Conservation (phyloP, 1,140 invertebrate genomes). For the Zaprionus africanus region DNA sequence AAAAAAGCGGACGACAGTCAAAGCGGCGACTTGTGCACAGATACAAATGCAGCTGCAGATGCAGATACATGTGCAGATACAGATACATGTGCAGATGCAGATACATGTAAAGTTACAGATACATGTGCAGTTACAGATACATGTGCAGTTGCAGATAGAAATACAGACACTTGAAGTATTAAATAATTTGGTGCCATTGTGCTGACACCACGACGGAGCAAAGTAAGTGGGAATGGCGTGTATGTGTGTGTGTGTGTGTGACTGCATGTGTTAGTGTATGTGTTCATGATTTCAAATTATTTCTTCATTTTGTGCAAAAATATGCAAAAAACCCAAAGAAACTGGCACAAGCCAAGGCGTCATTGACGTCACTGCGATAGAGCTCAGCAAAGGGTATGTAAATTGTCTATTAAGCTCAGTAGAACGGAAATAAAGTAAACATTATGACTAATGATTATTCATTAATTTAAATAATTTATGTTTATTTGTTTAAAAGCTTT, state of each 20-base stretch:
- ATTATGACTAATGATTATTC: background rate
- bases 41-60: constrained; percentile 5
- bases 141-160: constrained; percentile 6
- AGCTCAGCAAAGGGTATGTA: constrained; percentile 11
- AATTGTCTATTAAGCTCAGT: background rate
- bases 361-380: constrained; percentile 42
- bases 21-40: constrained; percentile 38
- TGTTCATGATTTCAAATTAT: constrained; percentile 71
- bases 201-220: constrained; percentile 66
- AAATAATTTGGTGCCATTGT: constrained; percentile 82
- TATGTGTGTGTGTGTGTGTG: constrained; percentile 17
- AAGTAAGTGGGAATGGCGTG: constrained; percentile 32
- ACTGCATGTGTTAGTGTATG: constrained; percentile 35
- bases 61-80: constrained; percentile 12
- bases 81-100: background rate
- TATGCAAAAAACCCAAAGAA: constrained; percentile 58
- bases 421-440: background rate
- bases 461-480: background rate
- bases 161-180: constrained; percentile 79
- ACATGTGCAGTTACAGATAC: constrained; percentile 13
- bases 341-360: constrained; percentile 67
- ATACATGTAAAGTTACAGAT: background rate
- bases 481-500: background rate
- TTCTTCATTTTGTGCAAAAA: constrained; percentile 73
- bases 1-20: constrained; percentile 42